These are phyloP conservation scores for Syngnathus rostellatus DNA, from an alignment of 2,797 vertebrate genomes.

Conservation along the genomic window DNA sequence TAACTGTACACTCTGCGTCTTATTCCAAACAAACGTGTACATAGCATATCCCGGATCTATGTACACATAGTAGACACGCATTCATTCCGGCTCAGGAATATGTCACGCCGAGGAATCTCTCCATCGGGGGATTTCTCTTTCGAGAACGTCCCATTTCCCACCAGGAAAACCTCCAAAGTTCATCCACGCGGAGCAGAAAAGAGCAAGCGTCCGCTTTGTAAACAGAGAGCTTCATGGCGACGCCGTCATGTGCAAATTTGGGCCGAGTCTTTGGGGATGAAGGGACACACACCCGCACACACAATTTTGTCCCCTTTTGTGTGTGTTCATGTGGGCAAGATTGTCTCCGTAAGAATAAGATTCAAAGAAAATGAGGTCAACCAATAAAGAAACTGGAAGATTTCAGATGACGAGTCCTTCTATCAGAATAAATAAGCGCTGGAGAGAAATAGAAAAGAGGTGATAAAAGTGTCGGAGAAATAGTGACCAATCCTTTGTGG, in stretches of 20 bases:
- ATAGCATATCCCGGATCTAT: constrained; percentile 51
- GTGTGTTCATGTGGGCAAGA: neutral
- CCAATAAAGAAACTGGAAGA: neutral
- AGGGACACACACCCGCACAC: too few relatives aligned
- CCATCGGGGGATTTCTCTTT: constrained; percentile 1
- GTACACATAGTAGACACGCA: constrained; percentile 71
- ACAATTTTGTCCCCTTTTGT: neutral
- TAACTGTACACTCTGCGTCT: constrained; percentile 74
- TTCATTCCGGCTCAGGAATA: constrained; percentile 64
- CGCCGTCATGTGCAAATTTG: constrained; percentile 38
- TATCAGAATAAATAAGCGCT: neutral
- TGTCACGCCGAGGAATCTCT: constrained; percentile 66
- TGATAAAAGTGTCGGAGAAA: neutral
- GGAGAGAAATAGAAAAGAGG: neutral
- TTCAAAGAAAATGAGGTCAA: constrained; percentile 19
- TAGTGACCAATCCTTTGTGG: neutral
- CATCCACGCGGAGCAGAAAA: constrained; percentile 41
- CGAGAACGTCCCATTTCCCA: neutral
- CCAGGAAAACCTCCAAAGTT: constrained; percentile 22
- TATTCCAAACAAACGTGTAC: constrained; percentile 70
- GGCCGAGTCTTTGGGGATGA: constrained; percentile 32
- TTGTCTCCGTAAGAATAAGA: constrained; percentile 34
- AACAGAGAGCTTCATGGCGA: constrained; percentile 70
- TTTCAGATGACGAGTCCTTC: neutral
- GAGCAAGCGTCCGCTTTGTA: constrained; percentile 42